phyloP scores from a whole-genome alignment of 2,888 invertebrate species.

The Cheilosia soror region DNA sequence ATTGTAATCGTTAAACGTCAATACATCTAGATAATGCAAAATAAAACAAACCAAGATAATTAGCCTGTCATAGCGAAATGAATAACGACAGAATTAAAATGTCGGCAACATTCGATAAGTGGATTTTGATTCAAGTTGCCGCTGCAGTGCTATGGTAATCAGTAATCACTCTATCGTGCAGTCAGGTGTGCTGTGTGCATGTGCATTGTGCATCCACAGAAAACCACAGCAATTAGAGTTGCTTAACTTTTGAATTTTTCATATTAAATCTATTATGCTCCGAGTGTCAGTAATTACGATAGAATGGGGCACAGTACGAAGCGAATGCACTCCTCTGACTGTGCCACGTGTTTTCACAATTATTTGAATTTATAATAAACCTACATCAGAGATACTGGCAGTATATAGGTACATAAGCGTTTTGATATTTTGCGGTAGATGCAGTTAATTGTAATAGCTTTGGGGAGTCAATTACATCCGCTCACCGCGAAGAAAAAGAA shows the following conservation, averaged over 20 bases:
- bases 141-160: slow-evolving; percentile 32
- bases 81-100: slow-evolving; percentile 50
- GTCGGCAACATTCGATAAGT: slow-evolving; percentile 50
- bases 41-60: slow-evolving; percentile 16
- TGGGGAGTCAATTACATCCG: slow-evolving; percentile 9
- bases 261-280: slow-evolving; percentile 11
- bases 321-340: not conserved
- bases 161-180: slow-evolving; percentile 16
- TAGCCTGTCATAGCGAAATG: slow-evolving; percentile 45
- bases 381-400: not conserved
- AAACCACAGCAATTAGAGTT: slow-evolving; percentile 49
- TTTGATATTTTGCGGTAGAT: slow-evolving; percentile 22
- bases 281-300: slow-evolving; percentile 11
- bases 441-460: slow-evolving; percentile 10
- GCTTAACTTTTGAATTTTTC: slow-evolving; percentile 43
- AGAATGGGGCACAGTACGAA: not conserved
- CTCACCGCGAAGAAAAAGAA: not conserved
- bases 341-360: slow-evolving; percentile 9
- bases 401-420: not conserved
- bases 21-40: not conserved
- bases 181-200: slow-evolving; percentile 54
- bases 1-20: not conserved
- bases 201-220: not conserved
- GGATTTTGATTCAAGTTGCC: slow-evolving; percentile 61
- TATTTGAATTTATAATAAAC: slow-evolving; percentile 1